Percentiles rank a stretch among this genome's conserved stretches.
Conservation (phyloP, 2,888 invertebrate genomes). For the Copidosoma aretas region DNA sequence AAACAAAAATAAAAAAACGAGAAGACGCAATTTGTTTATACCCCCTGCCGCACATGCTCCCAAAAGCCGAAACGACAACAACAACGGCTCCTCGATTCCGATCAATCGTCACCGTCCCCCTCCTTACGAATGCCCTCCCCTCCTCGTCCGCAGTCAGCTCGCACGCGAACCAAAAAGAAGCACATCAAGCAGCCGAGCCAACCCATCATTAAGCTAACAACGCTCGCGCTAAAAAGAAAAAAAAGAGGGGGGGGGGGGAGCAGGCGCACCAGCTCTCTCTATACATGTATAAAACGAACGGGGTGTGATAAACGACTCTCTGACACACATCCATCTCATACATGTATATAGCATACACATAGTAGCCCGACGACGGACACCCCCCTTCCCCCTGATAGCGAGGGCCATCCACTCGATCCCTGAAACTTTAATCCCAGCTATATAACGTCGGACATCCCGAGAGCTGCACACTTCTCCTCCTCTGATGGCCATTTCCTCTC, state of each 20-base stretch:
- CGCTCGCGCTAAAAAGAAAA: neutral
- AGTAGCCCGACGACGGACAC: neutral
- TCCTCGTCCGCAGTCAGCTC: too few relatives aligned
- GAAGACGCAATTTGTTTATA: too few relatives aligned
- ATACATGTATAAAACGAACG: neutral
- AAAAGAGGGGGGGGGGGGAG: neutral
- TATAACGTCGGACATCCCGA: slow-evolving; percentile 19
- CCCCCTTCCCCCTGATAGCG: neutral
- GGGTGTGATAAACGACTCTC: slow-evolving; percentile 29
- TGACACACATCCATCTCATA: slow-evolving; percentile 6
- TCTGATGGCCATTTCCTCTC: slow-evolving; percentile 20
- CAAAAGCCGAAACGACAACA: too few relatives aligned
- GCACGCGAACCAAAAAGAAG: neutral
- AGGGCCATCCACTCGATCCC: slow-evolving; percentile 14
- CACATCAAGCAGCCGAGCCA: neutral
- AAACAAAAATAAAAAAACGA: too few relatives aligned
- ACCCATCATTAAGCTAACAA: neutral
- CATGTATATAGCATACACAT: neutral
- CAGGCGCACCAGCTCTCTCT: neutral
- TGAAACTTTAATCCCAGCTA: slow-evolving; percentile 37
- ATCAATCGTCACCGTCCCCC: too few relatives aligned
- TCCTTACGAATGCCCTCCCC: too few relatives aligned
- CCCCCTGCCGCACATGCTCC: too few relatives aligned
- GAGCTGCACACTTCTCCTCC: slow-evolving; percentile 15
- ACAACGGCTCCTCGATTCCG: too few relatives aligned